Evolutionary conservation across 2,797 vertebrate species (phyloP), one percentile per base, ranked within the genome.

Genomic region (Iguana delicatissima): DNA sequence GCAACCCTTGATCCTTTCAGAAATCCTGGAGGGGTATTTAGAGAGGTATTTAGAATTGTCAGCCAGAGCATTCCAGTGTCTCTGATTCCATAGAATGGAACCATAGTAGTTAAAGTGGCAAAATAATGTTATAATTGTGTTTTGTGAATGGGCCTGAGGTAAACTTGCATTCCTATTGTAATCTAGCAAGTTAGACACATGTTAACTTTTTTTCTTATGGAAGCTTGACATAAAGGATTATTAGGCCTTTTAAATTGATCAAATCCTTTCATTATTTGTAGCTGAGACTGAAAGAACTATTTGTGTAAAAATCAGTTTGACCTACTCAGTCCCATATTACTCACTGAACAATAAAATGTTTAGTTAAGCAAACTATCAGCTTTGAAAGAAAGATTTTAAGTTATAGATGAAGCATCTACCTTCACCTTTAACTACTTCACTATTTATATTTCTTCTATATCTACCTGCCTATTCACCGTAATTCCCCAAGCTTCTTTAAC

Each of bases 261-360:
- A 76, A 22, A 69, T 24, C 38, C 42, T 46, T 46, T 46, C 69
- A 76, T 35, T 35, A 29, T 16, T 57, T 9, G 42, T 73, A 38
- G 29, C 14, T 87, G 55, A 87, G 35, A 55, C 73, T 42, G 38
- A 79, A 77, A 87, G 0, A 79, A 42, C 26, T 2, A 16, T 50
- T 64, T 29, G n/a, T 22, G 73, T 80, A 79, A 87, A 79, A 74
- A 42, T 42, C 32, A 87, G 50, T 46, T 87, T 79, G 86, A 46
- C 4, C 7, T 67, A 79, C 29, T 64, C 26, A 80, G 14, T 38
- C 12, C 9, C 29, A 80, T n/a, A 64, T 64, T 64, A 80, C 9
- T 24, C 64, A 20, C 18, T 79, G 38, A 87, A 13, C 38, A n/a
- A 6, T 87, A 80, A 62, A 77, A 80, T 13, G 24, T 42, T 77